Base-by-base conservation (phyloP, 2,888 invertebrate genomes). In the Vannuccia rotundouncinata region DNA sequence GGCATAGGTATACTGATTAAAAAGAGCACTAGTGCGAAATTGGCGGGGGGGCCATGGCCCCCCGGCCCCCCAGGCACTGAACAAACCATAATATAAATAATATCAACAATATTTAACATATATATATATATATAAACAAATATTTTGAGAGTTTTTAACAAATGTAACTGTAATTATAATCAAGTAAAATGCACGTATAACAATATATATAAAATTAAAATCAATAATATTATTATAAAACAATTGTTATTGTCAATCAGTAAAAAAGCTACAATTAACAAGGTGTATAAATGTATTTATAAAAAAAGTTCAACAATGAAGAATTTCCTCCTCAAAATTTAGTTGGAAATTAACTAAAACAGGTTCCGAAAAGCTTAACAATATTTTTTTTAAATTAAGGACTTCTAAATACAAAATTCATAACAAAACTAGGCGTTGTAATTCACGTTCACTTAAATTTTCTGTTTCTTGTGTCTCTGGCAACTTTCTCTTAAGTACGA, bases 31-130 rank as follows among this genome's bases (percentile, higher is more conserved):
- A 66, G 10, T 17, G 66, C 66, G 66, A 66, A 66, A 66, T 66
- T 66, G 66, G 66, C 66, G 2, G 66, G 66, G 66, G 66, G 66
- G 66, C 66, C 66, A 66, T 66, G 66, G 66, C 66, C 66, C 66
- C 66, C 66, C 66, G 22, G 66, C 22, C 45, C 45, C 45, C 45
- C 45, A 5, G 45, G 45, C 66, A 66, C n/a, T n/a, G n/a, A n/a
- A n/a, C n/a, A n/a, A n/a, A n/a, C n/a, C n/a, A n/a, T n/a, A n/a
- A n/a, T n/a, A n/a, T n/a, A n/a, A n/a, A n/a, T n/a, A n/a, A n/a
- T n/a, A n/a, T n/a, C n/a, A n/a, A n/a, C n/a, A n/a, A n/a, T n/a
- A n/a, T n/a, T n/a, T n/a, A n/a, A n/a, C n/a, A n/a, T n/a, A n/a
- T n/a, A n/a, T n/a, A n/a, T n/a, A n/a, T n/a, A n/a, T n/a, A n/a